Evolutionary conservation across 2,797 vertebrate species (phyloP), one percentile per base, ranked within the genome.

Genomic region (Danio aesculapii): DNA sequence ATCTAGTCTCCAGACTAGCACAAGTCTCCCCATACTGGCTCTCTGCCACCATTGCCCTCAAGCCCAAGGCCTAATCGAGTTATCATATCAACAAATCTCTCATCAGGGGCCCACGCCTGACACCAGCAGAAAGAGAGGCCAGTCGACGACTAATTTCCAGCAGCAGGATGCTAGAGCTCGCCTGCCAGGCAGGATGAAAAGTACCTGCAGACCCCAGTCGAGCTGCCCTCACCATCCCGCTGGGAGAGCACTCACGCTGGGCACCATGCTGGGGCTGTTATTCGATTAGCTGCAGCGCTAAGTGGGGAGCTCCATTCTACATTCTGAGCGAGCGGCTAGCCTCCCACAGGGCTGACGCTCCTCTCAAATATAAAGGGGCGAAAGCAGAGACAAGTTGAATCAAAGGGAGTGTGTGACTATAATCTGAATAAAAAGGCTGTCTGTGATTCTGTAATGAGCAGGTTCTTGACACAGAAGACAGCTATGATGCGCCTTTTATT

Each of bases 191-290:
- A 11, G 90, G 90, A 93, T 96, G 91, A 97, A 97, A 97, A 95
- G 94, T 94, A 96, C 95, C 96, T 96, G 96, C 92, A 93, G 93
- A 94, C 94, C 92, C 88, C 81, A 87, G 88, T 91, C 88, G 86
- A 95, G 92, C 94, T 91, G 78, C 91, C 86, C 90, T 88, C 91
- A 85, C 0, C 73, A 88, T 91, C 93, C 92, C 49, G 90, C 94
- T 92, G 95, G 87, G 94, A 94, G 88, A 74, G 82, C 89, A 76
- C 92, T 91, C 94, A 94, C 87, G 92, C 95, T 91, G 92, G 93
- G 94, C 93, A 89, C 94, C 96, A 95, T 59, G 95, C 96, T 96
- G 95, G 86, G 93, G 89, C 83, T 87, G 92, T 96, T 93, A 96
- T 95, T 96, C 93, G 93, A 96, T 96, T 95, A 96, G 92, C 90